Evolutionary conservation across 2,888 invertebrate species (phyloP), one percentile per base, ranked within the genome.

Genomic region (Orthonevra nobilis): DNA sequence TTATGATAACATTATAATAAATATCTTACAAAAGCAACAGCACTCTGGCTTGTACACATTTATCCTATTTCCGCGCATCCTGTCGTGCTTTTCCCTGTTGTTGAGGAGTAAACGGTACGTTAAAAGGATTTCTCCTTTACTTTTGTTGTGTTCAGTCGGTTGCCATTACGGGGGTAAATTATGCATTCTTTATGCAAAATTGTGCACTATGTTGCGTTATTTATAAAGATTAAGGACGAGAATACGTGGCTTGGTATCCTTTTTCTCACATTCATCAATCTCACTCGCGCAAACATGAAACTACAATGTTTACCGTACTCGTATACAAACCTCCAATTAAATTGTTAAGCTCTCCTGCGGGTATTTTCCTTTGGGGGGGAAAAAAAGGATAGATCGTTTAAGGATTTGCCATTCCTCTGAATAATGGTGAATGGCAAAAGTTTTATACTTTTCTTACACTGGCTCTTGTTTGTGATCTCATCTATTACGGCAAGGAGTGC

Each of bases 101-200:
- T n/a, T n/a, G n/a, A n/a, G n/a, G n/a, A n/a, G n/a, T n/a, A n/a
- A n/a, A n/a, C n/a, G n/a, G n/a, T n/a, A n/a, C n/a, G 54, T 46
- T 40, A 66, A 46, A 66, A 15, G 66, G 20, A 40, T 54, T n/a
- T 32, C n/a, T 12, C 34, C 20, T 32, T n/a, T n/a, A n/a, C 19
- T 14, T 26, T 10, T 7, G 9, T 36, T 61, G 17, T 26, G 46
- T 42, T 64, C 63, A 52, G 61, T 36, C 44, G 58, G 40, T 64
- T 52, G 60, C 66, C 66, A 79, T 79, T 79, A 73, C 42, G 46
- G 48, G n/a, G 42, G 32, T 73, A 61, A 73, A 79, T 68, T 79
- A 73, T 73, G 79, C 48, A 68, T 66, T 61, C 48, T 61, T 79
- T 79, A 73, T 79, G 79, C 60, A 61, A 72, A 73, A 66, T 19